Evolutionary conservation across 2,113 vertebrate genomes (phyloP).

Genomic region (Channa argus): DNA sequence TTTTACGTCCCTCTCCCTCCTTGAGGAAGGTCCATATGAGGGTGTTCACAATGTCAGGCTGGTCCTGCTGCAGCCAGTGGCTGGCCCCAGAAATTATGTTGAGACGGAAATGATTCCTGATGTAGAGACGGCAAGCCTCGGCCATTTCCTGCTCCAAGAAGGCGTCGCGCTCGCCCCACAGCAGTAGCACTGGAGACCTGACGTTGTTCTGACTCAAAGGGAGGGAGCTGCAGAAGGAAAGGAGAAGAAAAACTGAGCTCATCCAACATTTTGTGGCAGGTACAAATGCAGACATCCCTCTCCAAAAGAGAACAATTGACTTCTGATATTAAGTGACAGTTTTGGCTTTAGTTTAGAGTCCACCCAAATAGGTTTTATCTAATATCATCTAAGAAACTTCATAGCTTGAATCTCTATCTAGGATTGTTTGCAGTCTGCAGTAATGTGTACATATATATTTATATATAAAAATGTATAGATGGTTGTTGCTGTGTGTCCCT

Average conservation of each 20-base stretch:
- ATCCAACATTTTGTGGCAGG: no score
- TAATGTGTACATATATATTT: not conserved
- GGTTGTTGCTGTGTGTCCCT: conserved; percentile 20
- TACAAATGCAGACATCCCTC: no score
- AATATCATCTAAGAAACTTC: no score
- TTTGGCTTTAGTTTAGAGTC: no score
- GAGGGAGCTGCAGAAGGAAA: conserved; percentile 84
- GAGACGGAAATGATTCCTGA: conserved; percentile 94
- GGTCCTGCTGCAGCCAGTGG: conserved; percentile 98
- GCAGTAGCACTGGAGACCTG: conserved; percentile 90
- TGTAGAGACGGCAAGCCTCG: conserved; percentile 92
- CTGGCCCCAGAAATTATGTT: conserved; percentile 95
- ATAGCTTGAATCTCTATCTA: no score
- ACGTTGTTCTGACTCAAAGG: conserved; percentile 91
- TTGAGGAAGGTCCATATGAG: conserved; percentile 99
- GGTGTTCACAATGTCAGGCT: conserved; percentile 96
- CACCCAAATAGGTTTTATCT: no score
- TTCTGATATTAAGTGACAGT: no score
- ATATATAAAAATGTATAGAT: not conserved
- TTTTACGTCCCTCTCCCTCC: conserved; percentile 90
- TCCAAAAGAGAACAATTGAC: no score
- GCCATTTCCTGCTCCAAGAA: conserved; percentile 97
- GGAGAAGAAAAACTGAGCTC: not conserved
- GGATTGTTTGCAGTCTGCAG: no score
- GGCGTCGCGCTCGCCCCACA: conserved; percentile 95